phyloP scores from a whole-genome alignment of 2,797 vertebrate species.

The Somateria mollissima region DNA sequence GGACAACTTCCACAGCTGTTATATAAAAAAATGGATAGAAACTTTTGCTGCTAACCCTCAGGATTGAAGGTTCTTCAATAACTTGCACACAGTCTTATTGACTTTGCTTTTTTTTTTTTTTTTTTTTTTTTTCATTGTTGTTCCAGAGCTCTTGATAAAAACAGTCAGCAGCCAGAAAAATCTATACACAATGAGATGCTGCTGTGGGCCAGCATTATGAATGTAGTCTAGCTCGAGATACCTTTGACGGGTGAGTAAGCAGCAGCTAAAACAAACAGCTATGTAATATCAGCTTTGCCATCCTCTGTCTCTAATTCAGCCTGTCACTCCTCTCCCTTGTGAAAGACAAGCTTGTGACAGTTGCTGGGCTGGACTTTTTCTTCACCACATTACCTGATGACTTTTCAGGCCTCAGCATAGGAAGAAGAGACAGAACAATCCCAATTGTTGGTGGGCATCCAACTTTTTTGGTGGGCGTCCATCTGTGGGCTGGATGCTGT shows the following conservation, averaged over 20 bases:
- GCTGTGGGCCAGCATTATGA: background rate
- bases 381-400: background rate
- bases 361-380: background rate
- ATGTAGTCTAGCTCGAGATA: background rate
- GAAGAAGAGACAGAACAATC: background rate
- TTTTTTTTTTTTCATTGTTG: background rate
- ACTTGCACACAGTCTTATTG: background rate
- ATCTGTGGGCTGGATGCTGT: no score
- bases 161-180: slow-evolving; percentile 35
- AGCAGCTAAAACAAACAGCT: slow-evolving; percentile 20
- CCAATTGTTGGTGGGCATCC: no score
- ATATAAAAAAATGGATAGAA: slow-evolving; percentile 26
- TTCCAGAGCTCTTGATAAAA: slow-evolving; percentile 16
- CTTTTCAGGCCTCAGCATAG: background rate
- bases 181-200: slow-evolving; percentile 2
- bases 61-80: slow-evolving; percentile 31
- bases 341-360: background rate
- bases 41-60: background rate
- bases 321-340: background rate
- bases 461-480: no score
- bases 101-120: background rate
- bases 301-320: background rate
- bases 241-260: background rate
- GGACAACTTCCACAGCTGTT: background rate
- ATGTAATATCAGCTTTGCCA: background rate